Percentiles rank a stretch among this genome's conserved stretches.
These are phyloP conservation scores for Circaetus gallicus DNA, from an alignment of 2,113 vertebrate species.

Conservation along the genomic window DNA sequence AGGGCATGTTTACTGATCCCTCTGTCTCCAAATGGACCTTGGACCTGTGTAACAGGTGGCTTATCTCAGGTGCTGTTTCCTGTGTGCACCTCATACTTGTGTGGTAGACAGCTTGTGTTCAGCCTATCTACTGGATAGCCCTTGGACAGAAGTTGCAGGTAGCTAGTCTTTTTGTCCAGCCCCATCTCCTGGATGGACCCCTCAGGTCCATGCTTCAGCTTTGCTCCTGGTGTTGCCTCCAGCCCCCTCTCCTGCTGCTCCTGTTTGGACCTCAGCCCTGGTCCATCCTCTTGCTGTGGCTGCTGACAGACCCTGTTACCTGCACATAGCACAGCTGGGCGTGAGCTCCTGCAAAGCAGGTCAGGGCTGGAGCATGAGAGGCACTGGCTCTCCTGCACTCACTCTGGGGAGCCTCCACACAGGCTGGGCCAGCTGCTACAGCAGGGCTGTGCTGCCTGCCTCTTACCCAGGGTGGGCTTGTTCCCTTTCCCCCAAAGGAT, in stretches of 20 bases:
- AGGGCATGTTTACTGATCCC: neutral
- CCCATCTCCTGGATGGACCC: neutral
- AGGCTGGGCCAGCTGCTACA: neutral
- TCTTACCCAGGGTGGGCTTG: neutral
- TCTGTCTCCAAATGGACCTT: neutral
- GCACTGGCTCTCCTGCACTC: neutral
- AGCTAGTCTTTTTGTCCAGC: neutral
- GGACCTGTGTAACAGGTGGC: neutral
- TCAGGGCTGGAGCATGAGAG: neutral
- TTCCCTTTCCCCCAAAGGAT: neutral
- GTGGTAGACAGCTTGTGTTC: neutral
- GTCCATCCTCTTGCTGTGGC: neutral
- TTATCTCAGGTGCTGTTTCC: neutral
- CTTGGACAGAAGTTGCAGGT: neutral
- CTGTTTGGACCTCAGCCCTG: neutral
- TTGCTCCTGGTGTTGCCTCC: neutral
- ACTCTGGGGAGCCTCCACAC: fast-evolving
- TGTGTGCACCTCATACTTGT: neutral
- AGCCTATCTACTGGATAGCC: neutral
- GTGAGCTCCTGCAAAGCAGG: neutral
- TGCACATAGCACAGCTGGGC: too few relatives aligned
- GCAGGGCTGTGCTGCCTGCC: neutral
- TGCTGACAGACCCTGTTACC: neutral
- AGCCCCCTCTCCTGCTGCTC: neutral
- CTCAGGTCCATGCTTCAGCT: neutral